phyloP scores from a whole-genome alignment of 2,113 vertebrate species.

The Tupaia chinensis region DNA sequence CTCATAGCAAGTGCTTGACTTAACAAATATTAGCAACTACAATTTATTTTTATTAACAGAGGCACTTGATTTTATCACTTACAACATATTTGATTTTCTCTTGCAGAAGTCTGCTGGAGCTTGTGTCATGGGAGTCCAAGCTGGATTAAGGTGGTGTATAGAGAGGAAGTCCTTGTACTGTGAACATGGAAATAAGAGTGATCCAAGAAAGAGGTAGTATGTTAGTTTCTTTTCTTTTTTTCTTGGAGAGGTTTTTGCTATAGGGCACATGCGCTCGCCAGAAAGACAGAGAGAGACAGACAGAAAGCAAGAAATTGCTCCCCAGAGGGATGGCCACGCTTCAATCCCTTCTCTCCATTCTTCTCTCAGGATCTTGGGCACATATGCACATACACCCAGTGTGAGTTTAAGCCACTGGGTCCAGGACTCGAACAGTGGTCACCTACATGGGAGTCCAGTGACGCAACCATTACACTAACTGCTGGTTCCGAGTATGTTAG shows the following conservation, averaged over 20 bases:
- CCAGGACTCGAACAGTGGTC: no score
- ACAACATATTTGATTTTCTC: not conserved
- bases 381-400: no score
- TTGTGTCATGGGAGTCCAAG: not conserved
- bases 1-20: not conserved
- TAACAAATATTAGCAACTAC: slow-evolving; percentile 12
- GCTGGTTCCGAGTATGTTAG: not conserved
- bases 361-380: no score
- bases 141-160: not conserved
- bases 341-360: no score
- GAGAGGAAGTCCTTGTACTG: not conserved
- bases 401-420: no score
- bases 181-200: not conserved
- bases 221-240: not conserved
- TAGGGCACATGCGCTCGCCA: no score
- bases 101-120: not conserved
- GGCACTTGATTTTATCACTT: not conserved
- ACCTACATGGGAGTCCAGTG: no score
- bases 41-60: slow-evolving; percentile 22
- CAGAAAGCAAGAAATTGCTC: no score
- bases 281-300: no score
- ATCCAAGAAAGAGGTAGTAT: not conserved
- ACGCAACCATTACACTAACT: no score
- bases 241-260: no score
- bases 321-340: no score